Evolutionary conservation across 2,113 vertebrate genomes (phyloP).

Genomic region (Pluvianellus socialis): DNA sequence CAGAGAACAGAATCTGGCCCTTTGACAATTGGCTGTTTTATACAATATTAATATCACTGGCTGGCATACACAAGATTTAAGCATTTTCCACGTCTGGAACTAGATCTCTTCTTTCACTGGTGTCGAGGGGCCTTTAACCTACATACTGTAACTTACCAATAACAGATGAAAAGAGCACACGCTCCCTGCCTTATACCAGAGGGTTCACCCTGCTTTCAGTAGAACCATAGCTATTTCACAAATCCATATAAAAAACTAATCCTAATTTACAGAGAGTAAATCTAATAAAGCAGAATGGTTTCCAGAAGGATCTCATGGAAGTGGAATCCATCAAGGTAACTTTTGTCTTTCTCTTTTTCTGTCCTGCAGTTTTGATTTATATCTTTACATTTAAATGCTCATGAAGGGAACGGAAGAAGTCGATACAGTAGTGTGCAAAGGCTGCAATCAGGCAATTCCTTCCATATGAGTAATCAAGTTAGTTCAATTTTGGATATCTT

Average conservation of each 20-base stretch:
- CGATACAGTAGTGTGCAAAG: constrained; percentile 24
- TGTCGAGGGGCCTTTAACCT: constrained; percentile 33
- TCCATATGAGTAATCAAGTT: constrained; percentile 40
- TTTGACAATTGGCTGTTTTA: constrained; percentile 32
- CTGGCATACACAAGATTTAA: constrained; percentile 41
- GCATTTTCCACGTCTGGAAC: constrained; percentile 51
- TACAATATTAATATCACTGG: constrained; percentile 40
- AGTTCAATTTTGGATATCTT: background rate
- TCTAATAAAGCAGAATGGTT: constrained; percentile 61
- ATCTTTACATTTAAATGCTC: background rate
- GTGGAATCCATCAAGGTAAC: constrained; percentile 41
- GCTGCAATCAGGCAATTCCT: constrained; percentile 46
- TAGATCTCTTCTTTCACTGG: constrained; percentile 6
- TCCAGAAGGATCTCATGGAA: constrained; percentile 45
- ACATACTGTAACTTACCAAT: constrained; percentile 19
- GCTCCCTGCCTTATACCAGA: background rate
- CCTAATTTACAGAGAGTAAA: constrained; percentile 55
- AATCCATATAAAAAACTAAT: constrained; percentile 65
- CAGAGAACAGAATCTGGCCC: constrained; percentile 45
- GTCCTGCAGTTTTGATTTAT: constrained; percentile 40
- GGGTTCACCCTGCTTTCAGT: constrained; percentile 26
- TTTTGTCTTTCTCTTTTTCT: background rate
- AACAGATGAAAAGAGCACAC: constrained; percentile 45
- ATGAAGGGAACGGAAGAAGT: background rate
- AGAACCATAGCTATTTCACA: constrained; percentile 49